Evolutionary conservation across 2,888 invertebrate species (phyloP), one percentile per base, ranked within the genome.

Genomic region (Troides oblongomaculatus): DNA sequence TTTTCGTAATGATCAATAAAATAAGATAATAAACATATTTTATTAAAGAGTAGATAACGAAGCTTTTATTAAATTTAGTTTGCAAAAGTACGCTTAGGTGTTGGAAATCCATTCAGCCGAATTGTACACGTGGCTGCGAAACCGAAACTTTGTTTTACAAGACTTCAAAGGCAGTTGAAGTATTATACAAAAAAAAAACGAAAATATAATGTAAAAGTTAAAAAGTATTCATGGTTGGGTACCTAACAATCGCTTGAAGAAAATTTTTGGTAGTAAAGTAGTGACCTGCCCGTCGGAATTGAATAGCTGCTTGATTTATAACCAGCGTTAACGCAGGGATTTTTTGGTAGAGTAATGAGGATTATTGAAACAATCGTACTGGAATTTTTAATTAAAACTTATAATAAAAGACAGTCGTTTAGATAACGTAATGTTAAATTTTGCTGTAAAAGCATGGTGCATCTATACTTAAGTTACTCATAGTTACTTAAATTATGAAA

Each of bases 271-370:
- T 65, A 59, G 23, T 65, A 57, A 62, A 43, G 62, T 43, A 68
- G 56, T 62, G 43, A 67, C 67, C 62, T 53, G 72, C 75, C 68
- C 74, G 72, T 74, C 74, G 73, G 72, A 78, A 79, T 77, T 77
- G 75, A 77, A 90, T 90, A 84, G 88, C 84, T 85, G 81, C 83
- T 83, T 91, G 91, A 92, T 91, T 92, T 91, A 92, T 85, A 84
- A 78, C 85, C 79, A 82, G 81, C 87, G 86, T 88, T 84, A 89
- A 83, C 83, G 81, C 81, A 81, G 76, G 84, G 86, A 83, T 88
- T 89, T 91, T 30, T 92, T 90, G 90, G 25, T 63, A n/a, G 14
- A 65, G 59, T 59, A 43, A 65, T 65, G 30, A 59, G 46, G 59
- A 59, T 46, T 46, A 89, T 89, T 88, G 91, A 86, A 84, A 88